Conservation (phyloP, 2,113 vertebrate species). For the Onychostoma macrolepis region DNA sequence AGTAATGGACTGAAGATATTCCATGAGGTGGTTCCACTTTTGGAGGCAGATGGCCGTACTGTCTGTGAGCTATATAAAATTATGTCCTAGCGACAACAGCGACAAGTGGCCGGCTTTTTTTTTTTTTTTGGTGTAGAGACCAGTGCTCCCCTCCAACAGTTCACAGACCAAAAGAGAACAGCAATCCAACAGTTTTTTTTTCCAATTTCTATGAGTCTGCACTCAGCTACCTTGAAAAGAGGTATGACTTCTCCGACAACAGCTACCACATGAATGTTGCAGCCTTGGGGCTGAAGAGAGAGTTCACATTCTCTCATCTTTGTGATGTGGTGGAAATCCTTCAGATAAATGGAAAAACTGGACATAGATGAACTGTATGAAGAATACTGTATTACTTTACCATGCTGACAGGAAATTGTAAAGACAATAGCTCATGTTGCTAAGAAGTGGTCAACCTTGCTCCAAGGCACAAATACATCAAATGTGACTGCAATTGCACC, state of each 20-base stretch:
- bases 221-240: conserved; percentile 54
- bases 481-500: conserved; percentile 46
- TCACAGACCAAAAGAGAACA: conserved; percentile 36
- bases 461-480: conserved; percentile 51
- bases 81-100: conserved; percentile 39
- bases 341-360: conserved; percentile 38
- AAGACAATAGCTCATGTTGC: conserved; percentile 50
- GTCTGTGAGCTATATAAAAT: conserved; percentile 50
- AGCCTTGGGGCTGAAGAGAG: conserved; percentile 48
- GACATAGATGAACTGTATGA: conserved; percentile 42
- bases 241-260: conserved; percentile 48
- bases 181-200: conserved; percentile 49
- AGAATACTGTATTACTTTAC: no score
- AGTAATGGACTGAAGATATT: conserved; percentile 50
- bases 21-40: conserved; percentile 40
- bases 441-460: conserved; percentile 51
- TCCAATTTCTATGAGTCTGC: conserved; percentile 44
- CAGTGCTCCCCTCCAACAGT: conserved; percentile 31
- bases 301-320: conserved; percentile 47
- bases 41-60: conserved; percentile 43
- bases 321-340: conserved; percentile 50
- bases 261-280: conserved; percentile 40
- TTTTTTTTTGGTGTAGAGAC: conserved; percentile 50
- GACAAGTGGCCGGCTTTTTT: conserved; percentile 36
- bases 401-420: conserved; percentile 31